phyloP scores from a whole-genome alignment of 2,888 invertebrate genomes.

The Tillus elongatus region DNA sequence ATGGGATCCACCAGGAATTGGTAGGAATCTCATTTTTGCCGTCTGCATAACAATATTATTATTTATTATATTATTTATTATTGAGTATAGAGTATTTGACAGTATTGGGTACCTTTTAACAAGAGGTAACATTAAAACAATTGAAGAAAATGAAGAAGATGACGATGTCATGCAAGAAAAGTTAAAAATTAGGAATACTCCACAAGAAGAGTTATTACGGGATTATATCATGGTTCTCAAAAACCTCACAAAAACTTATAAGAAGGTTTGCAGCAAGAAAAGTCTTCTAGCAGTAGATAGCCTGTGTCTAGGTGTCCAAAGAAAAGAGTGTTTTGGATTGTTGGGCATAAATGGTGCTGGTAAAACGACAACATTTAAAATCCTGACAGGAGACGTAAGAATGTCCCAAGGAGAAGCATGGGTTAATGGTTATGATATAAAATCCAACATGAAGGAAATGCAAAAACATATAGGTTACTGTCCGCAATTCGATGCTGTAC shows the following conservation, averaged over 20 bases:
- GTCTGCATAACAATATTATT: too few relatives aligned
- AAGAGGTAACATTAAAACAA: background rate
- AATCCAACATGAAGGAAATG: constrained; percentile 48
- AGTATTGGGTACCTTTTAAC: too few relatives aligned
- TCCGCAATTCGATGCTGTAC: too few relatives aligned
- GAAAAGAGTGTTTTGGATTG: constrained; percentile 72
- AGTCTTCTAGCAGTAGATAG: constrained; percentile 68
- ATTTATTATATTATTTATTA: too few relatives aligned
- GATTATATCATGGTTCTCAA: constrained; percentile 51
- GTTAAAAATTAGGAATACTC: constrained; percentile 40
- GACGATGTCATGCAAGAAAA: constrained; percentile 52
- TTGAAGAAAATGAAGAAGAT: constrained; percentile 29
- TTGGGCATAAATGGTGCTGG: constrained; percentile 82
- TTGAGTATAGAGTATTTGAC: too few relatives aligned
- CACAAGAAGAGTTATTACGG: constrained; percentile 34
- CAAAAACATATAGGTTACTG: constrained; percentile 48
- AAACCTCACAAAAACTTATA: constrained; percentile 64
- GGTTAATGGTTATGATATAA: constrained; percentile 42
- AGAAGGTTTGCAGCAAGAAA: too few relatives aligned
- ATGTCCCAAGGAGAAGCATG: constrained; percentile 63
- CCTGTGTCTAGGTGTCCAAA: constrained; percentile 51
- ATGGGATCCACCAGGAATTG: too few relatives aligned
- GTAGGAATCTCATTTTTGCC: too few relatives aligned
- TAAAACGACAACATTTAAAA: constrained; percentile 82
- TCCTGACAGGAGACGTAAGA: constrained; percentile 75